Base-by-base conservation (phyloP, 2,888 invertebrate species). In the Matsumyia berberina region DNA sequence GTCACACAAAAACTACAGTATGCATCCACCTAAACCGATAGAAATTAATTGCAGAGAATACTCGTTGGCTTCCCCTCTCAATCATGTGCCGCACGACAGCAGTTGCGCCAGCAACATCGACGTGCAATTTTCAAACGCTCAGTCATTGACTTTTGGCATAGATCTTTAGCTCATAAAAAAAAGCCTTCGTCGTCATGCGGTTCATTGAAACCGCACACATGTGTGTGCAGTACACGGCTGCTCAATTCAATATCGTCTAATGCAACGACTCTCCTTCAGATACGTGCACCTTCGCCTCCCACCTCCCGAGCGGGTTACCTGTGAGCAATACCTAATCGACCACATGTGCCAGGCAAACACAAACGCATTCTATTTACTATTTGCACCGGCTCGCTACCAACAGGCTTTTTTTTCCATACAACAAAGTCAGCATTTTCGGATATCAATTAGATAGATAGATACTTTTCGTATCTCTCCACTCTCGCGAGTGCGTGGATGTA, bases 71-170 rank as follows among this genome's bases (percentile, higher is more conserved):
- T 51, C 39, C 51, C 51, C 66, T 51, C 49, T 19, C 24, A 24
- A 24, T 24, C 24, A 12, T 8, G 7, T 19, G n/a, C 42, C 44
- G 7, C 9, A 53, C 37, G 8, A 5, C 12, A 5, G 29, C 44
- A 24, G 24, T 24, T 24, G 24, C 29, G 31, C 44, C 57, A 46
- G 8, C 12, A 44, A 51, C 60, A 69, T 31, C 69, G 24, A 24
- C 33, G 70, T 77, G 81, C 81, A 77, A 60, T 66, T 77, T 77
- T 77, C 64, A 82, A 77, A 72, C 66, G 19, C 57, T 81, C 58
- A 77, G 55, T 72, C 83, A 37, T 85, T 85, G 83, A 85, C 83
- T 79, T 85, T 85, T 85, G 83, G 83, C 83, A 85, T 85, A 85
- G 83, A 85, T 85, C 83, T 85, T 85, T 74, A 74, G 57, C 24